Evolutionary conservation across 2,113 vertebrate genomes (phyloP).

Genomic region (Pseudorasbora parva): DNA sequence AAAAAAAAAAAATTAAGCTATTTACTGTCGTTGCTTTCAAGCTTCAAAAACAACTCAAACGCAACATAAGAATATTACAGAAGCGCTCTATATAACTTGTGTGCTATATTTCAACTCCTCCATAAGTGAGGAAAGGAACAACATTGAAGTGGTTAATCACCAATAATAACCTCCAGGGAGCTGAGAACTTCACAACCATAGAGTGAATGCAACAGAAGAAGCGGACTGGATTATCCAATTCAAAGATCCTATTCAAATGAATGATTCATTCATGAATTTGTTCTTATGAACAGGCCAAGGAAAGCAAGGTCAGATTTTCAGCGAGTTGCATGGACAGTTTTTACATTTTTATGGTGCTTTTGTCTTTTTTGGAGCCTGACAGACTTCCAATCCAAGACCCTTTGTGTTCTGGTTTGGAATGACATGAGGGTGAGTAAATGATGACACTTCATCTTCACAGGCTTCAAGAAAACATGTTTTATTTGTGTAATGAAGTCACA

Average conservation of each 20-base stretch:
- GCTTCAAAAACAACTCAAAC: neutral
- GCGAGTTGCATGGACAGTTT: neutral
- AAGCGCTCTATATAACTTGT: neutral
- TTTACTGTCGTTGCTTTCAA: neutral
- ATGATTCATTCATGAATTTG: neutral
- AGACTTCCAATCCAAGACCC: neutral
- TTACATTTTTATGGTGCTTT: neutral
- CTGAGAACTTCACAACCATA: neutral
- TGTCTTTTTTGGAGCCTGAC: neutral
- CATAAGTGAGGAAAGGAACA: neutral
- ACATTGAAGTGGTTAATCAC: neutral
- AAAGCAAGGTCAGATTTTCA: neutral
- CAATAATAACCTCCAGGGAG: neutral
- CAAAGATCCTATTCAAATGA: neutral
- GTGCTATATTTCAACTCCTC: neutral
- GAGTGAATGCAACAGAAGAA: neutral
- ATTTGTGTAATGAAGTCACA: conserved; percentile 56
- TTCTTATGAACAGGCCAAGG: neutral
- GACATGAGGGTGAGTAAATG: neutral
- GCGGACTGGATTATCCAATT: neutral
- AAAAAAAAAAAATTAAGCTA: neutral
- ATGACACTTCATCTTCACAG: neutral
- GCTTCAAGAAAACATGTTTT: conserved; percentile 40
- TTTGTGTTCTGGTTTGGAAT: neutral
- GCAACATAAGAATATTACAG: neutral